Base-by-base conservation (phyloP, 2,888 invertebrate genomes). In the Xanthorhoe designata region DNA sequence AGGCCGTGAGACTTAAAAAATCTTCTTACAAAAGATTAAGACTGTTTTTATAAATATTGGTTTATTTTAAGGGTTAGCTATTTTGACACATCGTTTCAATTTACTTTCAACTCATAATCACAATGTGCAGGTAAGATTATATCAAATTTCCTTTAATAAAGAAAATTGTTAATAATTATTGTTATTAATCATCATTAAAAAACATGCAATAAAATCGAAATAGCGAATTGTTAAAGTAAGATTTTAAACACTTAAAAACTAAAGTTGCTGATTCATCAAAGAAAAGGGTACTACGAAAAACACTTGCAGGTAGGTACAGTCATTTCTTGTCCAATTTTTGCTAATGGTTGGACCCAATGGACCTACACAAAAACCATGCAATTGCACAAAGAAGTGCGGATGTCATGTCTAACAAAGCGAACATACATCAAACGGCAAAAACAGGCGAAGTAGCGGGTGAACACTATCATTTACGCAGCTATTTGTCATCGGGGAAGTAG, bases 381-480 rank as follows among this genome's bases (percentile, higher is more conserved):
- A 82, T 79, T 71, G 72, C 81, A 89, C 87, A 89, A 89, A 87
- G 78, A 79, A 80, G 77, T 82, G 82, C 79, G 83, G 62, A 67
- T 66, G 70, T 69, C 70, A 62, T 61, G 63, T 67, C 68, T 50
- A 19, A 82, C 84, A 86, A 87, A 86, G 86, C 85, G 83, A 85
- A 86, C 90, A 91, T 91, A 89, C 84, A 90, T 92, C 90, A 90
- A 84, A 90, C 88, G 89, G 90, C 91, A 91, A 91, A 92, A 91
- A 91, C 91, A 90, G 83, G 77, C 85, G 87, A 85, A 90, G 87
- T 66, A 51, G 64, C 72, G 68, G 68, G 77, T 84, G 88, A 88
- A 90, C 90, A 91, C 90, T 91, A 91, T 91, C 90, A 91, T 91
- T 91, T 91, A 89, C 87, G 86, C 87, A 87, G 87, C 91, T 87